Evolutionary conservation across 2,888 invertebrate genomes (phyloP), one percentile per base, ranked within the genome.

Genomic region (Pogonocherus hispidulus): DNA sequence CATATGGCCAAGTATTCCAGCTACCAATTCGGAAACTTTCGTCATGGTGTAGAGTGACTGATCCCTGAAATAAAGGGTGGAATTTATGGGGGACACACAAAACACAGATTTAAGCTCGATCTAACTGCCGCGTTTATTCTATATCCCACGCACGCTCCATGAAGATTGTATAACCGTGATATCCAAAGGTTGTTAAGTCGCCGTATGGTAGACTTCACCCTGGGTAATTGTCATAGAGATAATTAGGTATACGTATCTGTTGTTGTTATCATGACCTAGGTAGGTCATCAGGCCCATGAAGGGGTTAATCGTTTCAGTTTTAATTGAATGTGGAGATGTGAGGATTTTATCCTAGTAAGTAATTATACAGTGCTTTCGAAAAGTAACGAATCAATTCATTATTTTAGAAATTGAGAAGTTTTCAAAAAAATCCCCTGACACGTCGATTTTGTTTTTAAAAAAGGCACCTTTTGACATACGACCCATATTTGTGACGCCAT

Each of bases 1-100:
- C 59, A 46, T 59, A 59, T 59, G 59, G 23, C 44, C 27, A 44
- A 59, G 59, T 18, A 46, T 27, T 47, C 16, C 59, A 59, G 46
- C 59, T 59, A 46, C 47, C 59, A 11, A 59, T 14, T 47, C 32
- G 59, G 23, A 46, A 14, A 14, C 23, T 27, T 51, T 27, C 23
- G 44, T 18, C 18, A 41, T 32, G 23, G 22, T 46, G 46, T 32
- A 32, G 47, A 35, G n/a, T n/a, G 41, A 59, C 59, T 46, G 47
- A 59, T 47, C 46, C 59, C 27, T 32, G 46, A 32, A 27, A 47
- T 35, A 18, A 59, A 59, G 47, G 47, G 59, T 46, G 46, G 35
- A 32, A 52, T 16, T 6, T 32, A 32, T 32, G 32, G 52, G 52
- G 52, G 52, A n/a, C 20, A 16, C 18, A 52, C 52, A 32, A 35